Evolutionary conservation across 2,888 invertebrate genomes (phyloP), one percentile per base, ranked within the genome.

Genomic region (Metallyticus violacea): DNA sequence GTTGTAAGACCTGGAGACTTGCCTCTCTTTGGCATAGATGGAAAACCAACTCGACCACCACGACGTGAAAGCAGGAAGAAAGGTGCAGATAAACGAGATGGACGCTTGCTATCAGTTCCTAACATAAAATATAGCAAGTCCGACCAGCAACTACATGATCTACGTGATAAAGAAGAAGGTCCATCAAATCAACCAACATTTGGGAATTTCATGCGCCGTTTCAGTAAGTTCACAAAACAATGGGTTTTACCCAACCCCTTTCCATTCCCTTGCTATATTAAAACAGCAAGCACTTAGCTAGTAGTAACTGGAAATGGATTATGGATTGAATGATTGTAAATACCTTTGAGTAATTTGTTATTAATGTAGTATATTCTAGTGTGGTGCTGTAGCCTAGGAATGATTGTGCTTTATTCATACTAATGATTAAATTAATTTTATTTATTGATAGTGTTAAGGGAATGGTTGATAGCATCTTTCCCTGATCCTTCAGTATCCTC

Each of bases 121-220:
- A 96, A 96, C 92, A 94, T 95, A 89, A 96, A 96, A 91, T 93
- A 92, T 90, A 92, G 92, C 89, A 94, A 94, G 27, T 82, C 86
- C 26, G 87, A 88, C 7, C 87, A 87, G 87, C 88, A 80, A 86
- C 91, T 92, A 89, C 92, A 92, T 90, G 95, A 94, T 91, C 92
- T 94, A 90, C 93, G 95, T 91, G 93, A 93, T 90, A 92, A 92
- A 90, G 93, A 92, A 89, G 92, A 92, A 89, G 89, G 91, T 89
- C 89, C 92, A 88, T 87, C 90, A 82, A 91, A 86, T 90, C 90
- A 90, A 89, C 92, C 93, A 87, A 92, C 95, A 88, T 95, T 96
- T 93, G 95, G 96, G 91, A 95, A 94, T 93, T 93, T 97, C 90
- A 96, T 96, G 93, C 94, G 97, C 92, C 95, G 96, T 94, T 96